phyloP scores from a whole-genome alignment of 2,113 vertebrate genomes.

The Andinoacara biseriatus region DNA sequence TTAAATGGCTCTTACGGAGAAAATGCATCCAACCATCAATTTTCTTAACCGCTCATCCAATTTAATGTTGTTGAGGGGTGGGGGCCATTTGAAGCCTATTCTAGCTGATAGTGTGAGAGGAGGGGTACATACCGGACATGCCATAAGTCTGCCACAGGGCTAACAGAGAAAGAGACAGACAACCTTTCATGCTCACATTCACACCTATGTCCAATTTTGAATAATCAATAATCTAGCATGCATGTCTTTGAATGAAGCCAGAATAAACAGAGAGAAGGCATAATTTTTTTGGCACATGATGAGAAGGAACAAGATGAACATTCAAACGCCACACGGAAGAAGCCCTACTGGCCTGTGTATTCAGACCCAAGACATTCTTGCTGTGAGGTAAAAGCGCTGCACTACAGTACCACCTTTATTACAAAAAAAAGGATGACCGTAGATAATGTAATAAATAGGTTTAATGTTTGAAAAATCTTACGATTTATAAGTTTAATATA shows the following conservation, averaged over 20 bases:
- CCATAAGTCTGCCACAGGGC: not conserved
- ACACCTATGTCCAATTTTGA: not conserved
- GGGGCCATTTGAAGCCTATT: not conserved
- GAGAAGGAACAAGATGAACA: not conserved
- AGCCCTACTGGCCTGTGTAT: too few species aligned
- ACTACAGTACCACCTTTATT: too few species aligned
- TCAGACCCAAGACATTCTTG: too few species aligned
- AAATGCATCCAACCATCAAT: not conserved
- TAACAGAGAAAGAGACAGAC: not conserved
- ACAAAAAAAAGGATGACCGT: too few species aligned
- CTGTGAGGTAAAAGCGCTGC: too few species aligned
- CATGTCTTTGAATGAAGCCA: not conserved
- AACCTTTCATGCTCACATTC: not conserved
- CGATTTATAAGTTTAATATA: too few species aligned
- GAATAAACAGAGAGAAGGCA: not conserved
- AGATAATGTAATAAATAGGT: too few species aligned
- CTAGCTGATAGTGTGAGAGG: not conserved
- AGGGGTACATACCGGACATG: not conserved
- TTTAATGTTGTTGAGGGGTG: not conserved
- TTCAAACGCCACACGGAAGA: not conserved
- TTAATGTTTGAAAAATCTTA: too few species aligned
- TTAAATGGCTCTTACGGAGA: not conserved
- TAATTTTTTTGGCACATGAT: not conserved
- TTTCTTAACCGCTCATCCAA: not conserved
- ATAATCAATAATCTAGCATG: not conserved